phyloP scores from a whole-genome alignment of 1,140 invertebrate genomes.

The Teleogryllus occipitalis region DNA sequence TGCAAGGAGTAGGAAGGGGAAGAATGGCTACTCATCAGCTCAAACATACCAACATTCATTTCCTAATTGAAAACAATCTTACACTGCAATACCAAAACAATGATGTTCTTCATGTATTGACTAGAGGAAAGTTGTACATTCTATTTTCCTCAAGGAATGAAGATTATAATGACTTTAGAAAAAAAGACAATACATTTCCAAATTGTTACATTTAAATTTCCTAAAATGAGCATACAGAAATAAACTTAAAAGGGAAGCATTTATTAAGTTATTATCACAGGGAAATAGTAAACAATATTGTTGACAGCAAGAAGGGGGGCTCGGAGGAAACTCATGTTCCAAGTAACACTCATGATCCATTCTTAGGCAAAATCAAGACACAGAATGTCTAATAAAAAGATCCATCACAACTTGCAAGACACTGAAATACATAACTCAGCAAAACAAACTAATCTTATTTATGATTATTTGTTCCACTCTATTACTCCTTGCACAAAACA shows the following conservation, averaged over 20 bases:
- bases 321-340: not conserved
- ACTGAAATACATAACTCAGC: not conserved
- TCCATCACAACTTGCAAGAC: not conserved
- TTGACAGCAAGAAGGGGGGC: slow-evolving; percentile 11
- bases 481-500: slow-evolving; percentile 17
- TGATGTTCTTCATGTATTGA: slow-evolving; percentile 16
- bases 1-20: not conserved
- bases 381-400: not conserved
- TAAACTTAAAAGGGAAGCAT: slow-evolving; percentile 18
- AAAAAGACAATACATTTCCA: slow-evolving; percentile 14
- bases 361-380: slow-evolving; percentile 9
- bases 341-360: slow-evolving; percentile 11
- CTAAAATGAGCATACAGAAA: slow-evolving; percentile 13
- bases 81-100: not conserved
- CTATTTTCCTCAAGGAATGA: slow-evolving; percentile 9
- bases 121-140: slow-evolving; percentile 20
- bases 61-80: not conserved
- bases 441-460: slow-evolving; percentile 9
- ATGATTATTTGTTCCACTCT: slow-evolving; percentile 3
- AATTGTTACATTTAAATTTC: slow-evolving; percentile 14
- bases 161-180: not conserved
- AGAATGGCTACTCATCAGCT: not conserved
- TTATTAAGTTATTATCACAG: slow-evolving; percentile 21
- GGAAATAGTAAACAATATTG: slow-evolving; percentile 16
- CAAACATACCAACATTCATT: not conserved